phyloP scores from a whole-genome alignment of 2,888 invertebrate species.

The Pammene fasciana region DNA sequence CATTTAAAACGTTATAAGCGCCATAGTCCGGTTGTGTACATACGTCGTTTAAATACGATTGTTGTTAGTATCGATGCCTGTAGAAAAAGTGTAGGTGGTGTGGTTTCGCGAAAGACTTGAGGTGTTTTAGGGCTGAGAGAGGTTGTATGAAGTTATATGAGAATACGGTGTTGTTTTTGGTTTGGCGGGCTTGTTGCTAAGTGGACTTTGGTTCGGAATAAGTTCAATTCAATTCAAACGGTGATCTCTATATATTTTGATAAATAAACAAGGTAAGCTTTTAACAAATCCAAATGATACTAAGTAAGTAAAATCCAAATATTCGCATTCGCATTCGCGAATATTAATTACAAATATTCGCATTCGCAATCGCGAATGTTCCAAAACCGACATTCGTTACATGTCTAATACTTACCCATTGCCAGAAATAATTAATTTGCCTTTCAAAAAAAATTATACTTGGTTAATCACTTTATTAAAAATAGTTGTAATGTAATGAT shows the following conservation, averaged over 20 bases:
- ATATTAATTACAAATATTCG: too few relatives aligned
- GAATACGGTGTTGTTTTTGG: constrained; percentile 13
- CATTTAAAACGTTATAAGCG: neutral
- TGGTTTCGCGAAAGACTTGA: neutral
- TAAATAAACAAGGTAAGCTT: too few relatives aligned
- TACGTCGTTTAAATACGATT: neutral
- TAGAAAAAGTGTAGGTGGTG: neutral
- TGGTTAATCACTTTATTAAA: too few relatives aligned
- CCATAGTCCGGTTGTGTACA: neutral
- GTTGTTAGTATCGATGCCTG: neutral
- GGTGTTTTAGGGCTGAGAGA: neutral
- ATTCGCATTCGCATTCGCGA: too few relatives aligned
- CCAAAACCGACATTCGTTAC: too few relatives aligned
- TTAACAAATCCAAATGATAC: too few relatives aligned
- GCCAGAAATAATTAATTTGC: too few relatives aligned
- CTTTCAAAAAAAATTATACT: too few relatives aligned
- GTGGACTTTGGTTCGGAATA: constrained; percentile 28
- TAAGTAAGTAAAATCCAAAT: too few relatives aligned
- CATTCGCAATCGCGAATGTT: too few relatives aligned
- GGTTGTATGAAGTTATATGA: constrained; percentile 16
- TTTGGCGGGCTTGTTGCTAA: constrained; percentile 30
- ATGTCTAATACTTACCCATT: too few relatives aligned
- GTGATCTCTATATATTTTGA: neutral
- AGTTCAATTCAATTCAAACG: constrained; percentile 20
- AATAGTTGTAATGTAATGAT: neutral